Conservation (phyloP, 2,888 invertebrate genomes). For the Folsomia candida region DNA sequence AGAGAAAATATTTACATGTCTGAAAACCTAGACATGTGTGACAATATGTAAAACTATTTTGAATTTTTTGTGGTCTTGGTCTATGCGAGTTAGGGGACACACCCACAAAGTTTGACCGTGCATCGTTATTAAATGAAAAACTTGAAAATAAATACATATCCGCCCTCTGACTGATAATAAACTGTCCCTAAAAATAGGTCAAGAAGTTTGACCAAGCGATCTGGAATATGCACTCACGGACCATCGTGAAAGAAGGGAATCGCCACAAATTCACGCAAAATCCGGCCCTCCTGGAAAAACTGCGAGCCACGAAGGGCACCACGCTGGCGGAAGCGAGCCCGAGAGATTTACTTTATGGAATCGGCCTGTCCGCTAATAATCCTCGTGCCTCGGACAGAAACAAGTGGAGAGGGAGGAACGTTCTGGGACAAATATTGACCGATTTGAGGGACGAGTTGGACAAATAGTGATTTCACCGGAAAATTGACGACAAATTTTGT, state of each 20-base stretch:
- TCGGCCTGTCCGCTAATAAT: slow-evolving; percentile 32
- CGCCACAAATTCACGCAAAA: background rate
- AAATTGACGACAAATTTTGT: too few species aligned
- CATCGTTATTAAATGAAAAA: too few species aligned
- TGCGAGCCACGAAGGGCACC: background rate
- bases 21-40: too few species aligned
- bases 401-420: slow-evolving; percentile 39
- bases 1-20: too few species aligned
- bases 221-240: background rate
- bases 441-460: slow-evolving; percentile 34
- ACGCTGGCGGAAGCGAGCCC: slow-evolving; percentile 23
- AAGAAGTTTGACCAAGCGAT: background rate
- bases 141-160: too few species aligned
- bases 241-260: background rate
- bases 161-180: too few species aligned
- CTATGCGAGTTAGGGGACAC: too few species aligned
- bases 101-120: too few species aligned
- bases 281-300: background rate
- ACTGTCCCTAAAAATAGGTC: background rate
- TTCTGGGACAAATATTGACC: slow-evolving; percentile 36
- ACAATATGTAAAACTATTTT: too few species aligned
- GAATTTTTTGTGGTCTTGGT: too few species aligned
- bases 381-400: slow-evolving; percentile 28
- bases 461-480: too few species aligned
- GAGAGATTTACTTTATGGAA: slow-evolving; percentile 37